Conservation (phyloP, 2,113 vertebrate species). For the Pseudolaguvia tuberculata region DNA sequence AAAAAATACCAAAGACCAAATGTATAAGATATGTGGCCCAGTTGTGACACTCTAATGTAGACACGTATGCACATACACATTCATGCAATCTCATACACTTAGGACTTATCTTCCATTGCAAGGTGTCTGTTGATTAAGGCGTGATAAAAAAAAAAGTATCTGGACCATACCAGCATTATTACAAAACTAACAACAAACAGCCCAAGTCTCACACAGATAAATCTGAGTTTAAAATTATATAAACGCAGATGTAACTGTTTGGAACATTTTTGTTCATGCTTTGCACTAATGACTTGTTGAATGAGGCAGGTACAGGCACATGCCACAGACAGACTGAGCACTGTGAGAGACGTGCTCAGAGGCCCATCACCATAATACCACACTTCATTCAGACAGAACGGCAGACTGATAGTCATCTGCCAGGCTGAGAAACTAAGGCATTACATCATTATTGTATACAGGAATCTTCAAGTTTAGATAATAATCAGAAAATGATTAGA, state of each 20-base stretch:
- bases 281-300: slow-evolving; percentile 25
- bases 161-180: slow-evolving; percentile 23
- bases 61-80: slow-evolving; percentile 10
- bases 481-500: background rate
- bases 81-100: slow-evolving; percentile 9
- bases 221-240: slow-evolving; percentile 18
- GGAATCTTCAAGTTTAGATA: background rate
- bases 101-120: slow-evolving; percentile 18
- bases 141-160: slow-evolving; percentile 29
- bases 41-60: slow-evolving; percentile 6
- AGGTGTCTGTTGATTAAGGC: background rate
- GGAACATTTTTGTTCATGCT: slow-evolving; percentile 21
- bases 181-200: background rate
- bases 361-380: slow-evolving; percentile 6
- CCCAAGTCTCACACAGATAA: background rate
- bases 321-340: slow-evolving; percentile 18
- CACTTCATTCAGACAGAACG: slow-evolving; percentile 21
- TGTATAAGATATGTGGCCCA: background rate
- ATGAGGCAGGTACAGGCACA: slow-evolving; percentile 29
- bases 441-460: background rate
- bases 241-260: slow-evolving; percentile 31
- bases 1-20: background rate
- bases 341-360: slow-evolving; percentile 32
- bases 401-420: slow-evolving; percentile 45
- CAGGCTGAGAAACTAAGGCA: background rate